Conservation (phyloP, 2,888 invertebrate genomes). For the Tholera decimalis region DNA sequence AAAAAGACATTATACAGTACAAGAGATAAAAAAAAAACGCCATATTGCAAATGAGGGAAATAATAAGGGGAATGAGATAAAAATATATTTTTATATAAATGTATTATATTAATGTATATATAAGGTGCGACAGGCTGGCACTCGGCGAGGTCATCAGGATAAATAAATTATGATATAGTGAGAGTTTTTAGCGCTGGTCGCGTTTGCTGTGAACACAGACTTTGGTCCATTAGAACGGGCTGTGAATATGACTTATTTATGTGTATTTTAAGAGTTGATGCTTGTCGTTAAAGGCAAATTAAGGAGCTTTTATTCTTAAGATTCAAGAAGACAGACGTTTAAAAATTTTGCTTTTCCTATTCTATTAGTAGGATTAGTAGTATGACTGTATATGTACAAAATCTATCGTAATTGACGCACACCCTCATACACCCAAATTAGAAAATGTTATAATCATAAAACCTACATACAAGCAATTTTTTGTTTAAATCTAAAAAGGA, state of each 20-base stretch:
- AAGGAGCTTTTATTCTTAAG: too few species aligned
- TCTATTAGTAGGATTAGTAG: too few species aligned
- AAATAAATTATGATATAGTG: conserved; percentile 91
- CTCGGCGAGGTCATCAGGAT: conserved; percentile 87
- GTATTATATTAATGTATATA: conserved; percentile 81
- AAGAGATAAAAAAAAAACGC: conserved; percentile 85
- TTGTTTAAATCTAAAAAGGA: too few species aligned
- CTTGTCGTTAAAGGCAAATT: background rate
- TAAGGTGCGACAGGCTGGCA: conserved; percentile 83
- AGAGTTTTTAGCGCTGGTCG: conserved; percentile 81
- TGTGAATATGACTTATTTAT: conserved; percentile 1
- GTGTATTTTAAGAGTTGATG: background rate
- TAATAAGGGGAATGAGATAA: conserved; percentile 66
- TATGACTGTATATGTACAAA: too few species aligned
- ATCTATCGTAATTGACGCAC: too few species aligned
- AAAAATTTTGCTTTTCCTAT: too few species aligned
- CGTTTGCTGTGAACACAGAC: conserved; percentile 72
- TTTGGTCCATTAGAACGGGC: conserved; percentile 65
- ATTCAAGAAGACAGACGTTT: too few species aligned
- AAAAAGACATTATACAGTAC: conserved; percentile 88
- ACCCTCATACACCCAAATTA: too few species aligned
- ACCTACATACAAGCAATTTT: too few species aligned
- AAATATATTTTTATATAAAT: conserved; percentile 78
- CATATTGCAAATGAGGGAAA: conserved; percentile 88
- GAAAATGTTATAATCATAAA: too few species aligned